Evolutionary conservation across 1,140 invertebrate species (phyloP), one percentile per base, ranked within the genome.

Genomic region (Tetragonula clypearis): DNA sequence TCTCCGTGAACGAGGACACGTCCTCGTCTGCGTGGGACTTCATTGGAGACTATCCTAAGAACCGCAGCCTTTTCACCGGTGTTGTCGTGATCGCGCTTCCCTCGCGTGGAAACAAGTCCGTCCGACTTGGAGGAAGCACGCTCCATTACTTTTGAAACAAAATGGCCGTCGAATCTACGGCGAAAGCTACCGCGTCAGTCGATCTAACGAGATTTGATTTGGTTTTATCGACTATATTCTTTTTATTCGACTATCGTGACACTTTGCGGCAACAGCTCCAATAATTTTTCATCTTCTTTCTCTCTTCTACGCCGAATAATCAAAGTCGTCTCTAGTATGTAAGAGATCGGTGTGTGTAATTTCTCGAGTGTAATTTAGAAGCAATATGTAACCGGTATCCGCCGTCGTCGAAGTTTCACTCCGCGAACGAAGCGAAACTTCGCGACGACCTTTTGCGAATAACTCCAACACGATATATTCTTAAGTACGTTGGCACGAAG

Each of bases 41-140:
- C 68, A 62, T 79, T 84, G 41, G 41, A 58, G 62, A 53, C 82
- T n/a, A n/a, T n/a, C n/a, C 71, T 62, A 62, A 71, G 26, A n/a
- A 78, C 30, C 8, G 15, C n/a, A 19, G n/a, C 26, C 66, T 62
- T 79, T 79, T 84, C 76, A 79, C n/a, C 8, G 35, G 56, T 41
- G n/a, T 71, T 60, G 15, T 15, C 35, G 30, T 49, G 62, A 58
- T 72, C 12, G 41, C 56, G 41, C 41, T 41, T 6, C 6, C 41
- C 41, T 41, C 30, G 30, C 30, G 30, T 30, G 30, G 30, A 30
- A 30, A 30, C 30, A 30, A 30, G 30, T 30, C 30, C 30, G 30
- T 30, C 41, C 41, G 41, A 41, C 14, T 23, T 35, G 30, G n/a
- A 60, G 41, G 41, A 62, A 77, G 30, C 30, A 78, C 35, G 35